Percentiles rank a stretch among this genome's conserved stretches.
Evolutionary conservation across 1,140 invertebrate species (phyloP).

Genomic region (Euglossa dilemma): DNA sequence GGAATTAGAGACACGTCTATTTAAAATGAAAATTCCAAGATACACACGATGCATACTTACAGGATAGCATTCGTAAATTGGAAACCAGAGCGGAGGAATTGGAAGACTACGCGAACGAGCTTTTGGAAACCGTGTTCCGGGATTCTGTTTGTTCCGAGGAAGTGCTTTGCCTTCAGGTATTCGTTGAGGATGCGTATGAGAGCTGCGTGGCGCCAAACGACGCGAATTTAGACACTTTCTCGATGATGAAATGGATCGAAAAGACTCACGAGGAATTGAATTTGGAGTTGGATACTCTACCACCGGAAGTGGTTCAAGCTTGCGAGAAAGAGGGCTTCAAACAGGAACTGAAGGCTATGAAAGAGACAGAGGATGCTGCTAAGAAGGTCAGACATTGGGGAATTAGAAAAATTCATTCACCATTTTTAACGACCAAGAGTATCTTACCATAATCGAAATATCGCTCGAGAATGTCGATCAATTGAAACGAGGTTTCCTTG

Average conservation of each 20-base stretch:
- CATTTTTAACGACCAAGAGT: not conserved
- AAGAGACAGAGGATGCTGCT: constrained; percentile 84
- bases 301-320: constrained; percentile 83
- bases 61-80: constrained; percentile 73
- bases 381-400: constrained; percentile 80
- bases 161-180: constrained; percentile 84
- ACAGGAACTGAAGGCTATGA: constrained; percentile 84
- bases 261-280: constrained; percentile 84
- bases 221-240: constrained; percentile 81
- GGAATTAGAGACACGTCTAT: not conserved
- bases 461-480: not conserved
- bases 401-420: not conserved
- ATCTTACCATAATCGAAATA: not conserved
- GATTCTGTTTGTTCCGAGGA: constrained; percentile 83
- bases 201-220: constrained; percentile 84
- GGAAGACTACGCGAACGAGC: constrained; percentile 78
- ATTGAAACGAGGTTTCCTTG: too few relatives aligned
- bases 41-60: too few relatives aligned
- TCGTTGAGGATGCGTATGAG: constrained; percentile 86
- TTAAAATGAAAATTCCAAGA: not conserved
- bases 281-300: constrained; percentile 83
- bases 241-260: constrained; percentile 86
- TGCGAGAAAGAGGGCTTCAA: constrained; percentile 84
- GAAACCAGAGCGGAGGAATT: constrained; percentile 79
- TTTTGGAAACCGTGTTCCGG: constrained; percentile 81